phyloP scores from a whole-genome alignment of 2,797 vertebrate species.

The Acrocephalus scirpaceus region DNA sequence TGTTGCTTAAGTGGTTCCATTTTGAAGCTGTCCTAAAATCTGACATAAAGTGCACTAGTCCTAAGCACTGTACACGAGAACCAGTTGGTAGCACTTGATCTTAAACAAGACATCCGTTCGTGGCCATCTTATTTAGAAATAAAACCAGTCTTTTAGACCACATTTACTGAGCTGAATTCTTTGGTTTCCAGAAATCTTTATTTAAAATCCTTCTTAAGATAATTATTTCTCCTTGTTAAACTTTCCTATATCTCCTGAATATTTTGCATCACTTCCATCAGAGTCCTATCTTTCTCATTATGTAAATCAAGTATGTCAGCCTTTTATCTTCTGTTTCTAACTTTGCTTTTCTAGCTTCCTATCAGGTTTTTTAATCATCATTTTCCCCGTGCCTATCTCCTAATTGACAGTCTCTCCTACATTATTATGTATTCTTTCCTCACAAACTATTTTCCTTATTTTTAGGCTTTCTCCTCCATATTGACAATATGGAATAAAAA shows the following conservation, averaged over 20 bases:
- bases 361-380: not conserved
- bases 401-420: not conserved
- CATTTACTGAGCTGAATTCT: not conserved
- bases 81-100: not conserved
- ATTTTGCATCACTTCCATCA: not conserved
- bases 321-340: not conserved
- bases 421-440: not conserved
- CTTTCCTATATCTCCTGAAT: not conserved
- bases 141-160: not conserved
- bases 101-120: not conserved
- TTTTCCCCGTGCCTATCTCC: not conserved
- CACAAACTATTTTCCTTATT: not conserved
- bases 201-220: not conserved
- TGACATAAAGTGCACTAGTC: not conserved
- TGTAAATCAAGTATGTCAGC: not conserved
- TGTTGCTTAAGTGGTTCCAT: not conserved
- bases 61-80: not conserved
- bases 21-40: not conserved
- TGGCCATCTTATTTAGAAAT: not conserved
- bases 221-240: not conserved
- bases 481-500: not conserved
- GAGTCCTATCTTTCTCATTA: not conserved
- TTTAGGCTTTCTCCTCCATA: not conserved
- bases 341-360: not conserved
- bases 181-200: not conserved